phyloP scores from a whole-genome alignment of 2,888 invertebrate genomes.

The Cenopis cana region DNA sequence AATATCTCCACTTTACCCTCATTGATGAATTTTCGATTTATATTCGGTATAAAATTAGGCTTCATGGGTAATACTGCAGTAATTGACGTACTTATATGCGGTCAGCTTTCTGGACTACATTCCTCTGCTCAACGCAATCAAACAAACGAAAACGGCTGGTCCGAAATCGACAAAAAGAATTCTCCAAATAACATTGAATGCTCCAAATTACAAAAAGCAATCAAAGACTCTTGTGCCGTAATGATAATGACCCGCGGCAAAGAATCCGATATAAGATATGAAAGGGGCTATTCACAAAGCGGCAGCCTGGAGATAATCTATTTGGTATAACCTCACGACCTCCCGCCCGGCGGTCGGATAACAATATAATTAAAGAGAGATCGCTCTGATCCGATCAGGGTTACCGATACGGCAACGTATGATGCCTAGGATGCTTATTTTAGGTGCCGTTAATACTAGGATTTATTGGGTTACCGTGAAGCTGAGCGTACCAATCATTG shows the following conservation, averaged over 20 bases:
- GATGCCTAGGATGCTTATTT: slow-evolving; percentile 33
- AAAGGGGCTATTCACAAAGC: slow-evolving; percentile 71
- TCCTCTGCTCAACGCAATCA: slow-evolving; percentile 51
- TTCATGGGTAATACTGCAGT: too few species aligned
- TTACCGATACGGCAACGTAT: slow-evolving; percentile 38
- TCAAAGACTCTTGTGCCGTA: slow-evolving; percentile 71
- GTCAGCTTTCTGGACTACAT: slow-evolving; percentile 1
- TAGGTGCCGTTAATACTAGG: slow-evolving; percentile 15
- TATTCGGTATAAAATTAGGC: too few species aligned
- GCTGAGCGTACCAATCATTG: background rate
- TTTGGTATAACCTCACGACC: slow-evolving; percentile 84
- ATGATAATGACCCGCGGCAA: slow-evolving; percentile 74
- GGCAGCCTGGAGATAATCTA: slow-evolving; percentile 82
- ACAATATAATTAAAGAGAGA: slow-evolving; percentile 85
- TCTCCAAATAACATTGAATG: slow-evolving; percentile 73
- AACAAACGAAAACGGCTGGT: slow-evolving; percentile 54
- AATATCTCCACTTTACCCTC: too few species aligned
- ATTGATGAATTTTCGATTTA: too few species aligned
- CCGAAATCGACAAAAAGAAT: slow-evolving; percentile 67
- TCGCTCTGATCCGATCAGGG: slow-evolving; percentile 60
- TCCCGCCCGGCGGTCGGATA: slow-evolving; percentile 70
- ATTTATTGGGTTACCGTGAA: slow-evolving; percentile 15
- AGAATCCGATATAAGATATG: slow-evolving; percentile 75
- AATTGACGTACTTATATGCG: background rate
- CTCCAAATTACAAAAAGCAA: slow-evolving; percentile 76